Evolutionary conservation across 2,888 invertebrate genomes (phyloP).

Genomic region (Dolomedes plantarius): DNA sequence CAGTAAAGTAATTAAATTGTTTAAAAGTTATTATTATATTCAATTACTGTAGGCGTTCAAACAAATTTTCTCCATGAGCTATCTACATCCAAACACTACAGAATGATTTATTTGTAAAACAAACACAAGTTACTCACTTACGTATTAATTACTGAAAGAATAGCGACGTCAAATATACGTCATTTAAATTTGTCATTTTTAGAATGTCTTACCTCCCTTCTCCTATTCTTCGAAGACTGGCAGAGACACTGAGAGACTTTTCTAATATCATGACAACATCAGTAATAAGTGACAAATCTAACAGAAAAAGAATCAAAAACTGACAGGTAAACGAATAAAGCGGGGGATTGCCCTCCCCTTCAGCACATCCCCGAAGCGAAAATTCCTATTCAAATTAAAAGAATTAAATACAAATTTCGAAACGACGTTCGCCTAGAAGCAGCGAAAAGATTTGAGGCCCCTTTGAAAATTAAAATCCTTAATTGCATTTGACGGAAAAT

Average conservation of each 20-base stretch:
- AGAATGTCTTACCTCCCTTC: background rate
- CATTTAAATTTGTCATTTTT: slow-evolving; percentile 9
- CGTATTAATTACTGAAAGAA: no score
- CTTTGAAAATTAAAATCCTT: slow-evolving; percentile 58
- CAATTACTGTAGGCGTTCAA: no score
- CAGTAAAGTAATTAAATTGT: no score
- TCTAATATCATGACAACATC: background rate
- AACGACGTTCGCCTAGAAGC: background rate
- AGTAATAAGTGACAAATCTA: background rate
- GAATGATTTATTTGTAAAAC: no score
- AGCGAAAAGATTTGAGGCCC: background rate
- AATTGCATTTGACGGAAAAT: slow-evolving; percentile 37
- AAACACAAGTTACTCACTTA: no score
- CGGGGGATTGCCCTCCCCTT: background rate
- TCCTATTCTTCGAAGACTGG: background rate
- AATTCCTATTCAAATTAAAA: slow-evolving; percentile 16
- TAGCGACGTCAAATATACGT: background rate
- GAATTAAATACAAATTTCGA: slow-evolving; percentile 16
- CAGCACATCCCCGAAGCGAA: background rate
- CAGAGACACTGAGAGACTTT: background rate
- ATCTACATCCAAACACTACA: no score
- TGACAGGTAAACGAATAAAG: slow-evolving; percentile 7
- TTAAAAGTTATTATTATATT: no score
- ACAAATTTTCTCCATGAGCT: no score
- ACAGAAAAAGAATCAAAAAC: slow-evolving; percentile 4